Evolutionary conservation across 2,797 vertebrate genomes (phyloP).

Genomic region (Hippopotamyrus pictus): DNA sequence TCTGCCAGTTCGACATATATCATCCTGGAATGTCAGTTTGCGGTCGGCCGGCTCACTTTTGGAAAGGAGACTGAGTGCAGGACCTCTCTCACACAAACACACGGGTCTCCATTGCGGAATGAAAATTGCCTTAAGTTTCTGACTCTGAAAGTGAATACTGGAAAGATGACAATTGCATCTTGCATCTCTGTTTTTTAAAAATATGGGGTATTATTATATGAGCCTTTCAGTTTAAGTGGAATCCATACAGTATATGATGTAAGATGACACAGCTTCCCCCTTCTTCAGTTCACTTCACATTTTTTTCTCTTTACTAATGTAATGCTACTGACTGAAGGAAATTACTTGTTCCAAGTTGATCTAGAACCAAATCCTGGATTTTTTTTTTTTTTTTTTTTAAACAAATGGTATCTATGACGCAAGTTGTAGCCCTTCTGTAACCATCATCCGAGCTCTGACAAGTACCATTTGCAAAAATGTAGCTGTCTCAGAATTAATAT

Average conservation of each 20-base stretch:
- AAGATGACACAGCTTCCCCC: neutral
- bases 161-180: neutral
- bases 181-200: neutral
- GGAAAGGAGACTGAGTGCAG: neutral
- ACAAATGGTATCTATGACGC: neutral
- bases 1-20: neutral
- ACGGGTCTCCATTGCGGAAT: neutral
- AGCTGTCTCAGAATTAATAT: neutral
- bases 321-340: neutral
- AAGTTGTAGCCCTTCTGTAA: neutral
- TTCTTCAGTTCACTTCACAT: neutral
- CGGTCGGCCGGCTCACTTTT: conserved; percentile 20
- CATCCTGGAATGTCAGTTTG: conserved; percentile 11
- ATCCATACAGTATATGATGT: neutral
- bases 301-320: conserved; percentile 10
- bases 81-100: neutral
- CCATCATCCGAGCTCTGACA: neutral
- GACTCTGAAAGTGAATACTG: neutral
- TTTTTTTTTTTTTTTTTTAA: neutral
- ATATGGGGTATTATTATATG: neutral
- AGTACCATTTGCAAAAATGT: conserved; percentile 4
- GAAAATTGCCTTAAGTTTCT: neutral
- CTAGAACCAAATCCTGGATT: conserved; percentile 8
- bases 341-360: neutral
- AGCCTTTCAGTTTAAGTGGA: neutral